phyloP scores from a whole-genome alignment of 2,888 invertebrate genomes.

The Taenaris catops region DNA sequence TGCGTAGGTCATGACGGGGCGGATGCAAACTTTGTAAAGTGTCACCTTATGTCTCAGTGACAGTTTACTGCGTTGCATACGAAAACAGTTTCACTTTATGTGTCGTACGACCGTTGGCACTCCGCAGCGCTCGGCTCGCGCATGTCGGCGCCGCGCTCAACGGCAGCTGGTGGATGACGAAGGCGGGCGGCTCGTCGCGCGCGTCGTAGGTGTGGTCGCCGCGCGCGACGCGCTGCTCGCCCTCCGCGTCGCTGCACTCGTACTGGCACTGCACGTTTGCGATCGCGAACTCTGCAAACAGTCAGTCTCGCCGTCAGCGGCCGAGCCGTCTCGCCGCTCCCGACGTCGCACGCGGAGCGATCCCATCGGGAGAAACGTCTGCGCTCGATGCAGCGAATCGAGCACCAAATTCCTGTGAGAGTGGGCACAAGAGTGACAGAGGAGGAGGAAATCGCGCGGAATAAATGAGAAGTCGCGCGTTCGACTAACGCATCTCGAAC shows the following conservation, averaged over 20 bases:
- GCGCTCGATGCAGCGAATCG: not conserved
- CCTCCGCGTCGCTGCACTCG: conserved; percentile 62
- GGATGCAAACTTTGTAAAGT: too few relatives aligned
- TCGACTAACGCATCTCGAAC: too few relatives aligned
- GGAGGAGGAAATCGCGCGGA: too few relatives aligned
- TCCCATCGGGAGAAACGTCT: not conserved
- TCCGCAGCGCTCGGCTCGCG: not conserved
- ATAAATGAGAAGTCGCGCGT: too few relatives aligned
- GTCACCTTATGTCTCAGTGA: too few relatives aligned
- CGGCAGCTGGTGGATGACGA: conserved; percentile 59
- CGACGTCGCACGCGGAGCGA: not conserved
- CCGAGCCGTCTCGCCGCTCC: not conserved
- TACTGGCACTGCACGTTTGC: conserved; percentile 84
- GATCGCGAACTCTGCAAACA: conserved; percentile 70
- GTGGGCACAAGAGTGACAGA: too few relatives aligned
- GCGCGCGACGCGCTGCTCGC: conserved; percentile 27
- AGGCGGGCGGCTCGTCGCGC: conserved; percentile 68
- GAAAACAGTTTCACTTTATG: too few relatives aligned
- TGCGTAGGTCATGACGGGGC: too few relatives aligned
- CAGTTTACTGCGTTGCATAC: too few relatives aligned
- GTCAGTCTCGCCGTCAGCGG: not conserved
- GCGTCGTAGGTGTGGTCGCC: conserved; percentile 67
- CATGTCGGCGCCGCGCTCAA: conserved; percentile 27
- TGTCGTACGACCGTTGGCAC: too few relatives aligned
- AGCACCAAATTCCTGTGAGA: too few relatives aligned